phyloP scores from a whole-genome alignment of 1,140 invertebrate species.

The Caenorhabditis latens region DNA sequence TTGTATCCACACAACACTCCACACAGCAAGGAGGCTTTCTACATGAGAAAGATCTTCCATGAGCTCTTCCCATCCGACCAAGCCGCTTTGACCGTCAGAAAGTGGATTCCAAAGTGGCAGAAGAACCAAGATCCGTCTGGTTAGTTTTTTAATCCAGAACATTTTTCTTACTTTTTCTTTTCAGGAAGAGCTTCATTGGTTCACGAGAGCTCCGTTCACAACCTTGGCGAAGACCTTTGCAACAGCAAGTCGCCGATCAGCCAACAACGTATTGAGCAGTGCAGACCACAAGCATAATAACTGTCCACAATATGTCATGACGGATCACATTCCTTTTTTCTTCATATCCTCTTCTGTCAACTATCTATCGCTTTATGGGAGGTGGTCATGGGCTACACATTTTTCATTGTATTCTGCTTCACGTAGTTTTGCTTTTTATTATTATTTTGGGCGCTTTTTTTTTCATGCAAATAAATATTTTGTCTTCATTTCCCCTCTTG shows the following conservation, averaged over 20 bases:
- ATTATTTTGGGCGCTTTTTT: background rate
- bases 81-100: constrained; percentile 74
- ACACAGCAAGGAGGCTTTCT: constrained; percentile 76
- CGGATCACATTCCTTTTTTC: constrained; percentile 17
- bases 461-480: background rate
- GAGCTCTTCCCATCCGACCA: constrained; percentile 72
- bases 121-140: constrained; percentile 69
- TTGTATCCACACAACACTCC: constrained; percentile 75
- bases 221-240: constrained; percentile 7
- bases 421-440: background rate
- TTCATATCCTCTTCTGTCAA: constrained; percentile 10
- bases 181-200: constrained; percentile 59
- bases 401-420: background rate
- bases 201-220: constrained; percentile 52
- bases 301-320: constrained; percentile 15
- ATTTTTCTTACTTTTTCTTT: background rate
- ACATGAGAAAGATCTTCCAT: constrained; percentile 73
- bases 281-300: constrained; percentile 50
- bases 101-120: constrained; percentile 78
- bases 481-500: background rate
- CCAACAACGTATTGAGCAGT: constrained; percentile 34
- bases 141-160: background rate
- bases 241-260: constrained; percentile 13
- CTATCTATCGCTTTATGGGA: constrained; percentile 42
- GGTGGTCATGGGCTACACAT: constrained; percentile 2